Evolutionary conservation across 2,797 vertebrate species (phyloP), one percentile per base, ranked within the genome.

Genomic region (Crocodylus rhombifer): DNA sequence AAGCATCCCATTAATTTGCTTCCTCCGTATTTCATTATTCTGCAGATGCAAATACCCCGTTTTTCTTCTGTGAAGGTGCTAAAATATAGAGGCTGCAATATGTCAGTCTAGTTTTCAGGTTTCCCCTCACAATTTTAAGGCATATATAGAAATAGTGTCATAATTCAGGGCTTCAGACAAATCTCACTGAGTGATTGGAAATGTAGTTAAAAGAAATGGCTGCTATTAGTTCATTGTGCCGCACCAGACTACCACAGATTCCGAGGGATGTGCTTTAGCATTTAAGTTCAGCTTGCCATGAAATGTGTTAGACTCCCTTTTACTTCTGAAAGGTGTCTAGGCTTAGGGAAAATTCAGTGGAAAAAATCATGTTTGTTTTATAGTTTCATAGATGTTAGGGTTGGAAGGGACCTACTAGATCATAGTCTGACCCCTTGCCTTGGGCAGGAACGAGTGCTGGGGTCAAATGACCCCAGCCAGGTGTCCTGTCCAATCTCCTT

Each of bases 211-310:
- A 61, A 14, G 30, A 42, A 67, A 30, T 33, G 2, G 1, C 16
- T 12, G 1, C 36, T 80, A 75, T 51, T 60, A 3, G 75, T 89
- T 56, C 9, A 14, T 65, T 78, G 30, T 84, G 61, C 58, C 28
- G n/a, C 14, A 0, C 4, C 5, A 56, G 21, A 1, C 7, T 76
- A 12, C 17, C 4, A 42, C 36, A 74, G 51, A 28, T 64, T 75
- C n/a, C 3, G 2, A 69, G 67, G 81, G 56, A 10, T 14, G 14
- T 14, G 14, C 23, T 61, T 14, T 15, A 36, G 58, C 36, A 77
- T 77, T 6, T 4, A 2, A n/a, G 6, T 57, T 13, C n/a, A 14
- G 30, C 55, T 51, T 42, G 36, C 23, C 69, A 25, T 51, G 14
- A 23, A 73, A 26, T 73, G 26, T 13, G 26, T 73, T 42, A 23